Percentiles rank a stretch among this genome's conserved stretches.
Conservation (phyloP, 2,888 invertebrate species). For the Epinotia demarniana region DNA sequence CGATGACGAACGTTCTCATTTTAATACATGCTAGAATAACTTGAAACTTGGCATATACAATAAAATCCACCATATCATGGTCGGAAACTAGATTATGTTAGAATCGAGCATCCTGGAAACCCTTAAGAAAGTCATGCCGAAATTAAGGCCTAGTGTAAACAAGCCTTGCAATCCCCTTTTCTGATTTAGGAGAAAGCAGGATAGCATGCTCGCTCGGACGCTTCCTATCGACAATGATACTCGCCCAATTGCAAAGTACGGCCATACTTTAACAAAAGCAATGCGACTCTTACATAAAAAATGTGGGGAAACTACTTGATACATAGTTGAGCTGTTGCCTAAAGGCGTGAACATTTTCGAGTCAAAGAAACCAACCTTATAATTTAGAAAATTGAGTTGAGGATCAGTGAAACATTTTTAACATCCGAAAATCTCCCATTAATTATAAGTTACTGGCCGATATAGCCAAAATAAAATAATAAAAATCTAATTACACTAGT, state of each 20-base stretch:
- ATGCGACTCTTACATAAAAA: slow-evolving; percentile 8
- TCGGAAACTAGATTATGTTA: too few relatives aligned
- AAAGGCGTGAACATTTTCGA: slow-evolving; percentile 34
- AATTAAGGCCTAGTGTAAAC: background rate
- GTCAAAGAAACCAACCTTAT: slow-evolving; percentile 43
- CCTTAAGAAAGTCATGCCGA: too few relatives aligned
- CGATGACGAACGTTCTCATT: too few relatives aligned
- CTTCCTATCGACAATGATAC: slow-evolving; percentile 11
- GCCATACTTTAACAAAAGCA: slow-evolving; percentile 6
- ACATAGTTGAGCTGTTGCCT: slow-evolving; percentile 37
- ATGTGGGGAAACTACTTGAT: slow-evolving; percentile 16
- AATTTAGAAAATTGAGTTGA: slow-evolving; percentile 42
- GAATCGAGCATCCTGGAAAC: too few relatives aligned
- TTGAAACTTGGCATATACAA: too few relatives aligned
- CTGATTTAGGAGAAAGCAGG: background rate
- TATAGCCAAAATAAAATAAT: slow-evolving; percentile 68
- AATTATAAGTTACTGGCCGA: slow-evolving; percentile 65
- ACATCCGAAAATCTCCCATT: slow-evolving; percentile 38
- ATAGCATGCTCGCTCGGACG: background rate
- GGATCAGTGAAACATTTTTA: slow-evolving; percentile 32
- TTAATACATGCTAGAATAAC: too few relatives aligned
- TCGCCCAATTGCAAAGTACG: slow-evolving; percentile 15
- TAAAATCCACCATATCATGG: too few relatives aligned
- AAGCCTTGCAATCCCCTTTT: slow-evolving; percentile 1
- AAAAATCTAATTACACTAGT: slow-evolving; percentile 71